Base-by-base conservation (phyloP, 2,888 invertebrate species). In the Rhogogaster chlorosoma region DNA sequence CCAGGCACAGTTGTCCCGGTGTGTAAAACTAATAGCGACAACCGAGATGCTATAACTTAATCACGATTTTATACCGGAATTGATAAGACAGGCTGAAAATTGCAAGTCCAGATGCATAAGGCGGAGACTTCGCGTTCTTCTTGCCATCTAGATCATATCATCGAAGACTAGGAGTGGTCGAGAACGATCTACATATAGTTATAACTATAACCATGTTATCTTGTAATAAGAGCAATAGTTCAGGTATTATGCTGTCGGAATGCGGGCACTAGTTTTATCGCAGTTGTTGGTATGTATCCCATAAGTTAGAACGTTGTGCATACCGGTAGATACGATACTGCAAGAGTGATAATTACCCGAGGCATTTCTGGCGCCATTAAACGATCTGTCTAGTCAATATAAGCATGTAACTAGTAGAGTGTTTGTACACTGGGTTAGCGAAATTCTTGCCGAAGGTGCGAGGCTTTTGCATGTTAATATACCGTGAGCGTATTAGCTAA, bases 321-420 rank as follows among this genome's bases (percentile, higher is more conserved):
- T 45, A 22, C 80, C 22, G 15, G 22, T 29, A 5, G 32, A 36
- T 45, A 45, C 61, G n/a, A 61, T 32, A n/a, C 32, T 61, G 61
- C 36, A 80, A 36, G 10, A 64, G 67, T 64, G 75, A 84, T 84
- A 84, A 84, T 77, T 75, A 75, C 38, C 29, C 84, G 26, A 88
- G 87, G 85, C 87, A 86, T 89, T 87, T 87, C 89, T 90, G 89
- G 89, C 91, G 90, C 89, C 89, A 89, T 88, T 87, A 89, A 90
- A 90, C 88, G 87, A 87, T 89, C 86, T 84, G 83, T 85, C 85
- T 84, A 85, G 42, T 87, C 89, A 87, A 88, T 87, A 85, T 86
- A 85, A 84, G 86, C 80, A 85, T 87, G 86, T 87, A 64, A 85
- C 70, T 84, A 86, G 70, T 53, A 18, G 70, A 71, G 18, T 84